phyloP scores from a whole-genome alignment of 2,888 invertebrate genomes.

The Phasia obesa region DNA sequence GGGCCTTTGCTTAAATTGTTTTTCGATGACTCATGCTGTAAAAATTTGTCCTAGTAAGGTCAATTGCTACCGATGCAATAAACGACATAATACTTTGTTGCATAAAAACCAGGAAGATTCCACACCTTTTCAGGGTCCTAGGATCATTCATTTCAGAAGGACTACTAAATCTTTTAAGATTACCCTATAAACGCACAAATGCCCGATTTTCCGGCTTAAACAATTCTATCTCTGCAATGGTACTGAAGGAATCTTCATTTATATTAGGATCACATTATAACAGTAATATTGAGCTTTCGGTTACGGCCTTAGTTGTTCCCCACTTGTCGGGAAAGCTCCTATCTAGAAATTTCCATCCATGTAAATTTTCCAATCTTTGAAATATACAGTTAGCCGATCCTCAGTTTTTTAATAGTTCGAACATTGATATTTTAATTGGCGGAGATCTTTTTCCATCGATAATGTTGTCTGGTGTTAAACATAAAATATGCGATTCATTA shows the following conservation, averaged over 20 bases:
- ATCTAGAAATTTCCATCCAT: neutral
- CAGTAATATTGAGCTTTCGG: neutral
- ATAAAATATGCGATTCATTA: conserved; percentile 12
- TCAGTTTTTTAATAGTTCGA: neutral
- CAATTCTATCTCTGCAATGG: conserved; percentile 22
- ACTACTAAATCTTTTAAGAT: neutral
- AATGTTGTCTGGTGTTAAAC: conserved; percentile 1
- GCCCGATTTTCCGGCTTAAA: conserved; percentile 44
- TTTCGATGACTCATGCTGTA: neutral
- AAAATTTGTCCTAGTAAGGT: neutral
- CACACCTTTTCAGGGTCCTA: neutral
- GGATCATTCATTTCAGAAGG: conserved; percentile 58
- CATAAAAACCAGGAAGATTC: neutral
- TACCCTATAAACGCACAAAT: conserved; percentile 15
- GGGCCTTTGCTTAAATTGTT: neutral
- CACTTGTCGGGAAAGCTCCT: neutral
- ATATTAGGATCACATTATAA: neutral
- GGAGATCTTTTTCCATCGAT: neutral
- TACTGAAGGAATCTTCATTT: conserved; percentile 21
- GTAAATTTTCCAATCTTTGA: neutral
- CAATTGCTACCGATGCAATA: neutral
- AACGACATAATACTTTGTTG: neutral
- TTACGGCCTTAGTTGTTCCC: conserved; percentile 14
- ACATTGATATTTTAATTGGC: conserved; percentile 25
- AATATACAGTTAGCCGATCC: conserved; percentile 1